Conservation (phyloP, 2,797 vertebrate genomes). For the Eidolon dupreanum region DNA sequence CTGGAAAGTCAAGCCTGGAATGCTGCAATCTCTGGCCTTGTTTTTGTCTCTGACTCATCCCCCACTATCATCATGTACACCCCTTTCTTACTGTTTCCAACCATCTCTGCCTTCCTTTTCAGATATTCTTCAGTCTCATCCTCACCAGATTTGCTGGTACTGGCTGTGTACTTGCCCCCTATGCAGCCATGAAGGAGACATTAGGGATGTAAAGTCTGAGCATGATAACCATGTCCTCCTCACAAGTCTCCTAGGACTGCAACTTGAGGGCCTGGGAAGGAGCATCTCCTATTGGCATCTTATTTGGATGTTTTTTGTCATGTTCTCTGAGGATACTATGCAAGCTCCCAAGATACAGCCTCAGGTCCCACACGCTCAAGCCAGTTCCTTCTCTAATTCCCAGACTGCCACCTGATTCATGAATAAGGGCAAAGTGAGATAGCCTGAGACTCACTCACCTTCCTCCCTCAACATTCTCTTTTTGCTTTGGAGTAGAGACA, state of each 20-base stretch:
- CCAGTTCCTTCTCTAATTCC: neutral
- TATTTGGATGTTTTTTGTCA: neutral
- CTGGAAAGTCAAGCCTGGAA: neutral
- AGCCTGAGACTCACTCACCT: too few relatives aligned
- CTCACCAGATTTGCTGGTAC: neutral
- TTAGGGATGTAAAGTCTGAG: neutral
- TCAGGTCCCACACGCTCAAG: too few relatives aligned
- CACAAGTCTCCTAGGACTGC: neutral
- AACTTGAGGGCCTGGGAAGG: neutral
- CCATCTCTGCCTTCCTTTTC: neutral
- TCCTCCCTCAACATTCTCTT: neutral
- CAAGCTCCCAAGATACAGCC: neutral
- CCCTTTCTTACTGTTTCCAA: too few relatives aligned
- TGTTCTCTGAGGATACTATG: neutral
- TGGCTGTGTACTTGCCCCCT: neutral
- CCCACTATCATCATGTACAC: fast-evolving
- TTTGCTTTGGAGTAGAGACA: neutral
- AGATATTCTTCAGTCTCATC: neutral
- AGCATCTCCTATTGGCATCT: neutral
- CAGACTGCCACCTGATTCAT: neutral
- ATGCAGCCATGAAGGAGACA: neutral
- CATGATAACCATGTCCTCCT: neutral
- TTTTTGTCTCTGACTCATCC: neutral
- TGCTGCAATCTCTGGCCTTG: neutral
- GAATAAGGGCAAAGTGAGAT: neutral